phyloP scores from a whole-genome alignment of 1,140 invertebrate species.

The Cherax destructor region DNA sequence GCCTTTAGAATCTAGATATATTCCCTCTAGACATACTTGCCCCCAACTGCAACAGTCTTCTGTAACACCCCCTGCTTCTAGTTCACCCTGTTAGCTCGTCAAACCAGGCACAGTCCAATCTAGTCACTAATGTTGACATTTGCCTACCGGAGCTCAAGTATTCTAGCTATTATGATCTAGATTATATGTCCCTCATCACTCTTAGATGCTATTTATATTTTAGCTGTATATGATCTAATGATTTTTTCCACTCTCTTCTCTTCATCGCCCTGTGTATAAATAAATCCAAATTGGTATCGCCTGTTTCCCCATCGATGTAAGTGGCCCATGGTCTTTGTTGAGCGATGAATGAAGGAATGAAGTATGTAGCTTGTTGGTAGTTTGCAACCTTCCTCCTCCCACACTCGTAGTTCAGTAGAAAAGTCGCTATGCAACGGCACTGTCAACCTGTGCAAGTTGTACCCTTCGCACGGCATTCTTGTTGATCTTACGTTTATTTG shows the following conservation, averaged over 20 bases:
- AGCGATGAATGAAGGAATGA: conserved; percentile 23
- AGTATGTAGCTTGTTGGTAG: conserved; percentile 41
- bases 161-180: background rate
- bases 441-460: background rate
- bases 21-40: background rate
- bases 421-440: background rate
- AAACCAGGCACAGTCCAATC: background rate
- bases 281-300: conserved; percentile 51
- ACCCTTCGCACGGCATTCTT: background rate
- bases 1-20: too few relatives aligned
- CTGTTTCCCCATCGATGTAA: conserved; percentile 63
- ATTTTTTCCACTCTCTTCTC: conserved; percentile 59
- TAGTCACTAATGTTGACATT: background rate
- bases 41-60: background rate
- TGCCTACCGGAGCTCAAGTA: background rate
- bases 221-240: conserved; percentile 54
- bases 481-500: background rate
- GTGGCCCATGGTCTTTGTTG: conserved; percentile 38
- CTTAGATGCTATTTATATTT: conserved; percentile 15
- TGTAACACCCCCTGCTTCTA: conserved; percentile 2
- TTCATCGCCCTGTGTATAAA: conserved; percentile 60
- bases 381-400: conserved; percentile 1
- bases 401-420: background rate
- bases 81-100: background rate
- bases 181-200: background rate